phyloP scores from a whole-genome alignment of 2,888 invertebrate species.

The Tipula unca region DNA sequence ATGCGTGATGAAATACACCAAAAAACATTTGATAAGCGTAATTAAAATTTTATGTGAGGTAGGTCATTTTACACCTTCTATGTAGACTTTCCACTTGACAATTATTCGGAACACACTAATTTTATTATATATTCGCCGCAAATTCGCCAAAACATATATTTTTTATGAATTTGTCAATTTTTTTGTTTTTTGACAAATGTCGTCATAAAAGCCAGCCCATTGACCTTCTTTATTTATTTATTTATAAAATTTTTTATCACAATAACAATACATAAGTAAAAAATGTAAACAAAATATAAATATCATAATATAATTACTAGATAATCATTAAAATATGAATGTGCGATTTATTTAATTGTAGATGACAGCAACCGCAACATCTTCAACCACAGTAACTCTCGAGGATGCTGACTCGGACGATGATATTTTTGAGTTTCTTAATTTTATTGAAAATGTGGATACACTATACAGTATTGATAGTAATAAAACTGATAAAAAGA shows the following conservation, averaged over 20 bases:
- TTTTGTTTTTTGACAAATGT: background rate
- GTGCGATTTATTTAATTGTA: background rate
- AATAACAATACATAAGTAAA: background rate
- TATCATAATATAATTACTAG: background rate
- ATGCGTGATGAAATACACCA: background rate
- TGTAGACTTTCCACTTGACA: background rate
- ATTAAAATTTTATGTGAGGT: background rate
- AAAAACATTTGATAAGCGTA: background rate
- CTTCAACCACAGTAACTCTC: background rate
- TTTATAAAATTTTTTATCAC: background rate
- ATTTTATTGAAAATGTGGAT: conserved; percentile 18
- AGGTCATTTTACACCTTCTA: background rate
- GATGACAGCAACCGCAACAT: background rate
- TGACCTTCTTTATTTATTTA: conserved; percentile 9
- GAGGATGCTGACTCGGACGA: conserved; percentile 9
- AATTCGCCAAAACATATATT: background rate
- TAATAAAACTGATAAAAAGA: background rate
- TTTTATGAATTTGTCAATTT: background rate
- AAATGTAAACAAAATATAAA: conserved; percentile 3
- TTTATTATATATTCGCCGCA: background rate
- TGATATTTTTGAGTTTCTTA: background rate
- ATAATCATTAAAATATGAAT: background rate
- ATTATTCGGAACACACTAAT: background rate
- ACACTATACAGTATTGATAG: background rate
- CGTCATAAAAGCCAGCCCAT: conserved; percentile 14